A percentile compares a stretch with the other conserved stretches of the same genome.
Conservation (phyloP, 1,140 invertebrate species). For the Nebria ingens region DNA sequence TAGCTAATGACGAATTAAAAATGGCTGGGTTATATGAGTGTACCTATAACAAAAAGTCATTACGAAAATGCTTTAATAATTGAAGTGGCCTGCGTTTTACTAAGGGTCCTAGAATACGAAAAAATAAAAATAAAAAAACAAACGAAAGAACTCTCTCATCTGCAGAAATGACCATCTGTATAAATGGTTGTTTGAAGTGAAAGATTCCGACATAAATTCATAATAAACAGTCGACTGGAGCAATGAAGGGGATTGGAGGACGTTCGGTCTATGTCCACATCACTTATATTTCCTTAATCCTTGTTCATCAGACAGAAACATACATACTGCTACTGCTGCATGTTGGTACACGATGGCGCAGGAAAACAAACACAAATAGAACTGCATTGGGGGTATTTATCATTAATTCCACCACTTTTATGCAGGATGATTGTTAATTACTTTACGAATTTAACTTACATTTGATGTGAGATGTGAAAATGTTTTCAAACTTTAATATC, state of each 20-base stretch:
- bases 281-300: constrained; percentile 8
- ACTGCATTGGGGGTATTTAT: neutral
- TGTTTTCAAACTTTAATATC: too few species aligned
- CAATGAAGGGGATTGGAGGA: neutral
- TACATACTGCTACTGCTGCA: neutral
- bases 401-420: too few species aligned
- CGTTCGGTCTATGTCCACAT: neutral
- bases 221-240: neutral
- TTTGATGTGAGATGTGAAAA: too few species aligned
- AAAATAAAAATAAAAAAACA: neutral
- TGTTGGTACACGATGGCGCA: neutral
- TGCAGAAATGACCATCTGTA: constrained; percentile 6
- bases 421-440: too few species aligned
- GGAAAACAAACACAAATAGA: constrained; percentile 7
- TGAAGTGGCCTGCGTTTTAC: too few species aligned
- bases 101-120: too few species aligned
- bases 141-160: too few species aligned
- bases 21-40: too few species aligned
- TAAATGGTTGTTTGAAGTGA: constrained; percentile 8
- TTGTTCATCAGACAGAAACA: constrained; percentile 9
- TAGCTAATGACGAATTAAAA: too few species aligned
- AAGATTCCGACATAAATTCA: constrained; percentile 3
- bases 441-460: too few species aligned
- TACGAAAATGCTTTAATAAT: too few species aligned
- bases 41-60: too few species aligned